Conservation (phyloP, 1,140 invertebrate genomes). For the Ephestia elutella region DNA sequence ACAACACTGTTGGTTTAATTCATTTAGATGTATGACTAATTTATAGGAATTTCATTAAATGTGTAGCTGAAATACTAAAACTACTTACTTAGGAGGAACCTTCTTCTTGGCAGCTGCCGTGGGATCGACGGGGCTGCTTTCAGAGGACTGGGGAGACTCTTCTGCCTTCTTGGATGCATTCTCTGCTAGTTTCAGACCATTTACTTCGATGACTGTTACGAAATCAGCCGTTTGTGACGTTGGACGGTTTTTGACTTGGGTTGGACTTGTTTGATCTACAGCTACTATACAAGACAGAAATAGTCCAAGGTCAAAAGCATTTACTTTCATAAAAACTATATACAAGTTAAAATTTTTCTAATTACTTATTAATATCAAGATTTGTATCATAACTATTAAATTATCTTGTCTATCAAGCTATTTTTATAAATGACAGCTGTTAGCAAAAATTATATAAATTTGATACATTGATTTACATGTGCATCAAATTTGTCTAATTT, state of each 20-base stretch:
- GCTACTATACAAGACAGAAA: constrained; percentile 26
- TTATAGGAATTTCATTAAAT: too few relatives aligned
- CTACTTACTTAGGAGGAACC: constrained; percentile 76
- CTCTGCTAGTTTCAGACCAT: constrained; percentile 76
- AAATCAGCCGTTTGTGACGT: constrained; percentile 81
- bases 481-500: too few relatives aligned
- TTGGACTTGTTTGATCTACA: constrained; percentile 58
- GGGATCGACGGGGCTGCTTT: constrained; percentile 60
- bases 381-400: too few relatives aligned
- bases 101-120: constrained; percentile 73
- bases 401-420: too few relatives aligned
- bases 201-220: constrained; percentile 92
- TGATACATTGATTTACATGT: too few relatives aligned
- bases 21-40: too few relatives aligned
- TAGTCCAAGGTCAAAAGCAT: background rate
- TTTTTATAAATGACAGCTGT: too few relatives aligned
- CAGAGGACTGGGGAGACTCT: constrained; percentile 62
- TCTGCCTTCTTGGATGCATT: constrained; percentile 65
- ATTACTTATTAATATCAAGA: too few relatives aligned
- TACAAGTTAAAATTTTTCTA: background rate
- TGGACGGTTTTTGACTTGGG: constrained; percentile 63
- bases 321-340: background rate
- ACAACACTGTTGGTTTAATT: too few relatives aligned
- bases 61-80: background rate
- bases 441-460: too few relatives aligned